A percentile compares a stretch with the other conserved stretches of the same genome.
phyloP scores from a whole-genome alignment of 2,888 invertebrate genomes.

The Catocala nupta region DNA sequence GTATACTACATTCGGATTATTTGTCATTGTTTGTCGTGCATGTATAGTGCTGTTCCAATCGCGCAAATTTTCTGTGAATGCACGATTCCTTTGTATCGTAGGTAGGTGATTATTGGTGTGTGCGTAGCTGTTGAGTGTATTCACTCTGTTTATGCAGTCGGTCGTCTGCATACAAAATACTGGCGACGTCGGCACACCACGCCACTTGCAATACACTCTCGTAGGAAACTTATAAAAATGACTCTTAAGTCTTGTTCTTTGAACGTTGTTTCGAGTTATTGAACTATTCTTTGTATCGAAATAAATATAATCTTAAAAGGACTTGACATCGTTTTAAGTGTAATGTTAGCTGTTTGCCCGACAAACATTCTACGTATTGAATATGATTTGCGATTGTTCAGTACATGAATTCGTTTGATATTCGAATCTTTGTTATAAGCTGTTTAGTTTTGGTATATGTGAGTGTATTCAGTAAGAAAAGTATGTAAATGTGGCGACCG shows the following conservation, averaged over 20 bases:
- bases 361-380: neutral
- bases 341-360: neutral
- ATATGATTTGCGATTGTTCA: neutral
- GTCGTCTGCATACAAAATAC: conserved; percentile 64
- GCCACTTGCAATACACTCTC: conserved; percentile 33
- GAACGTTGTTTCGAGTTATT: no score
- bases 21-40: conserved; percentile 2
- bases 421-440: neutral
- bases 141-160: conserved; percentile 59
- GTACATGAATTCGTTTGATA: neutral
- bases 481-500: conserved; percentile 23
- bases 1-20: neutral
- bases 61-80: conserved; percentile 15
- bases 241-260: conserved; percentile 14
- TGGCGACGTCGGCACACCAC: conserved; percentile 35
- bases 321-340: neutral
- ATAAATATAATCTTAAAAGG: neutral
- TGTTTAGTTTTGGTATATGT: neutral
- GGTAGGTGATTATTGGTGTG: conserved; percentile 37
- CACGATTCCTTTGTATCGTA: conserved; percentile 22
- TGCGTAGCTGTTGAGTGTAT: conserved; percentile 39
- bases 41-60: conserved; percentile 6
- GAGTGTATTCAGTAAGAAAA: neutral
- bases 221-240: conserved; percentile 54
- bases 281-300: no score